Evolutionary conservation across 2,113 vertebrate species (phyloP).

Genomic region (Pagrus major): DNA sequence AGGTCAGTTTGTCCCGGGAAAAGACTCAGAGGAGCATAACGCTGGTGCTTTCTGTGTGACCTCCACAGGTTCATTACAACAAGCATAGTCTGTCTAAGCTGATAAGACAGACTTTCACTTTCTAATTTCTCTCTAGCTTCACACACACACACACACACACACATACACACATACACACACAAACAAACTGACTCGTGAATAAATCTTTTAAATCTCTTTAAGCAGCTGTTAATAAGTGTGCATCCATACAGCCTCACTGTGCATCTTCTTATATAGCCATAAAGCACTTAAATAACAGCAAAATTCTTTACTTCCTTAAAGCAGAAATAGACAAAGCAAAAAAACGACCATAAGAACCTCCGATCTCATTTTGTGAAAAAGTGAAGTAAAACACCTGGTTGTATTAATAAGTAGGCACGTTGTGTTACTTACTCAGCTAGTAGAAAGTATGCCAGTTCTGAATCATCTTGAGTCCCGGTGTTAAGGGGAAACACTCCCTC

Average conservation of each 20-base stretch:
- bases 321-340: too few relatives aligned
- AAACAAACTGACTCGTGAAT: background rate
- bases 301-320: too few relatives aligned
- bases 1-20: conserved; percentile 6
- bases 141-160: background rate
- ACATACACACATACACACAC: background rate
- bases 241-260: background rate
- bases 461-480: too few relatives aligned
- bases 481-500: too few relatives aligned
- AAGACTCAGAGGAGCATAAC: background rate
- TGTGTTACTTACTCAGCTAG: too few relatives aligned
- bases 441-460: too few relatives aligned
- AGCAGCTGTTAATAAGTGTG: background rate
- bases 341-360: too few relatives aligned
- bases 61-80: conserved; percentile 7
- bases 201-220: background rate
- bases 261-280: too few relatives aligned
- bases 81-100: conserved; percentile 11
- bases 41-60: background rate
- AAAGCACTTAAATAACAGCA: too few relatives aligned
- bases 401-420: too few relatives aligned
- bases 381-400: too few relatives aligned
- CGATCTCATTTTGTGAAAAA: too few relatives aligned
- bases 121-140: background rate
- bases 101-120: conserved; percentile 37